Evolutionary conservation across 2,797 vertebrate genomes (phyloP).

Genomic region (Rhinoraja longicauda): DNA sequence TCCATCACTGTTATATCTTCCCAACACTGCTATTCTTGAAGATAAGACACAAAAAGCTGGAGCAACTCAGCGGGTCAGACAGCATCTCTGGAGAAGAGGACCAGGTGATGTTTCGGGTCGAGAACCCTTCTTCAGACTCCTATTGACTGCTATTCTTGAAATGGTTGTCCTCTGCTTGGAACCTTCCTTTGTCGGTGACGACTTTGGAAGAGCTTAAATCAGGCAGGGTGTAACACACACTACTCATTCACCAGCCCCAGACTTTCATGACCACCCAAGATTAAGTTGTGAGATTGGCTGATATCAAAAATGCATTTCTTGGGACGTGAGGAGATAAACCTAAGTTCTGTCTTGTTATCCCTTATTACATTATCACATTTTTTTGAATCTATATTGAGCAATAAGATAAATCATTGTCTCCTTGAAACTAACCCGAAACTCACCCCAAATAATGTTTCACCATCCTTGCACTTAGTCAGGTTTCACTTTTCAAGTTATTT

Average conservation of each 20-base stretch:
- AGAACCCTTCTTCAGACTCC: too few species aligned
- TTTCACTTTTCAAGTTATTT: conserved; percentile 33
- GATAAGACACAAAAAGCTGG: too few species aligned
- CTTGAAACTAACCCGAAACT: conserved; percentile 30
- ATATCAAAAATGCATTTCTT: background rate
- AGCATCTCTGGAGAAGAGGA: too few species aligned
- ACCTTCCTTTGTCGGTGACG: background rate
- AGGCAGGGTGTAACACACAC: background rate
- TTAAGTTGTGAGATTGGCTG: background rate
- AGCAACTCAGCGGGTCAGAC: too few species aligned
- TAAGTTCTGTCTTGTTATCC: background rate
- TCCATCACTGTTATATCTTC: background rate
- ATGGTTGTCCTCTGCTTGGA: background rate
- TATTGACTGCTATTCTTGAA: too few species aligned
- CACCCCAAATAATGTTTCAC: background rate
- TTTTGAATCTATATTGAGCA: background rate
- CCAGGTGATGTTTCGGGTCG: too few species aligned
- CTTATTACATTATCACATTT: background rate
- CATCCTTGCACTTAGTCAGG: background rate
- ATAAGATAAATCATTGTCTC: background rate
- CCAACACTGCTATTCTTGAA: too few species aligned
- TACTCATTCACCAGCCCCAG: background rate
- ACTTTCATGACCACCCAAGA: background rate
- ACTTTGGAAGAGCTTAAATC: background rate
- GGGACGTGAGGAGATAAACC: background rate